These are phyloP conservation scores for Perodicticus potto DNA, from an alignment of 2,797 vertebrate species.

Conservation along the genomic window DNA sequence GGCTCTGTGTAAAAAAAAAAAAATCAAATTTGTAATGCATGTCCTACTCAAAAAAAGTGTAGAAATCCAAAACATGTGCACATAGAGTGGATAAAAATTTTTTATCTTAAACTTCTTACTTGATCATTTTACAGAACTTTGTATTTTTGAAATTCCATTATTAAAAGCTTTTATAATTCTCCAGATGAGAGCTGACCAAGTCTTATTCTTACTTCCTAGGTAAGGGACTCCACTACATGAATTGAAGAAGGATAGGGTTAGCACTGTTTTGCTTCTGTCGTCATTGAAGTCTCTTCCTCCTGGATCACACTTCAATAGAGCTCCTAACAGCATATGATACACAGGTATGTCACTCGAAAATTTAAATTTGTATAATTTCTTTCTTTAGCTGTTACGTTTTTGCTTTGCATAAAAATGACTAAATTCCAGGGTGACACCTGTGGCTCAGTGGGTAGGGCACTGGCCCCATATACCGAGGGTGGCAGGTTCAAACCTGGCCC, in stretches of 20 bases:
- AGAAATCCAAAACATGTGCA: background rate
- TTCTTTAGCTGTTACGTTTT: background rate
- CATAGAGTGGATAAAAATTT: background rate
- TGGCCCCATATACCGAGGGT: too few species aligned
- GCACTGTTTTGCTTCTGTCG: background rate
- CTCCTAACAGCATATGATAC: slow-evolving; percentile 59
- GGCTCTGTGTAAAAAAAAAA: background rate
- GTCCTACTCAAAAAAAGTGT: background rate
- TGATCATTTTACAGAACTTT: background rate
- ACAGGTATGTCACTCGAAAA: slow-evolving; percentile 47
- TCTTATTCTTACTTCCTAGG: background rate
- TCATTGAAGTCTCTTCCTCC: slow-evolving; percentile 47
- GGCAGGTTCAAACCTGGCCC: too few species aligned
- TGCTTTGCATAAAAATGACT: slow-evolving; percentile 6
- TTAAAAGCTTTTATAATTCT: background rate
- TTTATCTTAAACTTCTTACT: slow-evolving; percentile 1
- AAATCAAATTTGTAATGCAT: background rate
- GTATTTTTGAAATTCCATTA: background rate
- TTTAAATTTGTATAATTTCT: background rate
- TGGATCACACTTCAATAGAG: slow-evolving; percentile 1
- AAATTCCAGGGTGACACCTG: too few species aligned
- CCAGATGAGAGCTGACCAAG: background rate
- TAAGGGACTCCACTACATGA: background rate
- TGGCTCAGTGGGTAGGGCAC: too few species aligned
- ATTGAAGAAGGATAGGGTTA: slow-evolving; percentile 42